phyloP scores from a whole-genome alignment of 2,113 vertebrate genomes.

The Gorsachius goisagi region DNA sequence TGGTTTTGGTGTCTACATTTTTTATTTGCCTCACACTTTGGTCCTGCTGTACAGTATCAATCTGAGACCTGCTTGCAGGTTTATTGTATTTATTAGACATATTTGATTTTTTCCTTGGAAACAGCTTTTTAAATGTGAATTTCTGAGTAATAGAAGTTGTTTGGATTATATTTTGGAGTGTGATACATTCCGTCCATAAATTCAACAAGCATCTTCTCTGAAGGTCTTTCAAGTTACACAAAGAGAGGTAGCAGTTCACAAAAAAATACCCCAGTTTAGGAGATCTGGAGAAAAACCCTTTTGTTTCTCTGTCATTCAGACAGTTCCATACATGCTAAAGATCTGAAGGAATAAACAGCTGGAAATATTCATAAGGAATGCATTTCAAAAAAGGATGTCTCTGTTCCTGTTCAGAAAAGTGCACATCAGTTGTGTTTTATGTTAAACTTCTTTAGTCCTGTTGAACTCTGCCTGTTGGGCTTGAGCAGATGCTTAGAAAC shows the following conservation, averaged over 20 bases:
- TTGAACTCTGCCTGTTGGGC: neutral
- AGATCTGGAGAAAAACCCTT: neutral
- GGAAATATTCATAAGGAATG: neutral
- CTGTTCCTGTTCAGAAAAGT: neutral
- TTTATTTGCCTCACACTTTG: neutral
- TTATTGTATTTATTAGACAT: neutral
- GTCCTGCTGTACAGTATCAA: neutral
- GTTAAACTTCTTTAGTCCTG: neutral
- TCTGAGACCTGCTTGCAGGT: neutral
- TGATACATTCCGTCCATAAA: neutral
- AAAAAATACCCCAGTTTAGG: neutral
- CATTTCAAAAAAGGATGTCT: neutral
- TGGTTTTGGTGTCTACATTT: neutral
- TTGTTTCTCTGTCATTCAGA: neutral
- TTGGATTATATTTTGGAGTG: neutral
- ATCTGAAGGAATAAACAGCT: neutral
- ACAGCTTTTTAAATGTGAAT: neutral
- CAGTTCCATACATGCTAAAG: neutral
- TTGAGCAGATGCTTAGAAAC: neutral
- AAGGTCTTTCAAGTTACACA: neutral
- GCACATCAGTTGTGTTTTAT: neutral
- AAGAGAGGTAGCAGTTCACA: neutral
- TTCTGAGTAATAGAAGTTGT: neutral
- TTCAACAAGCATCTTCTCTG: neutral
- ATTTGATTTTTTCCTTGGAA: neutral